phyloP scores from a whole-genome alignment of 2,888 invertebrate species.

The Metellina segmentata region DNA sequence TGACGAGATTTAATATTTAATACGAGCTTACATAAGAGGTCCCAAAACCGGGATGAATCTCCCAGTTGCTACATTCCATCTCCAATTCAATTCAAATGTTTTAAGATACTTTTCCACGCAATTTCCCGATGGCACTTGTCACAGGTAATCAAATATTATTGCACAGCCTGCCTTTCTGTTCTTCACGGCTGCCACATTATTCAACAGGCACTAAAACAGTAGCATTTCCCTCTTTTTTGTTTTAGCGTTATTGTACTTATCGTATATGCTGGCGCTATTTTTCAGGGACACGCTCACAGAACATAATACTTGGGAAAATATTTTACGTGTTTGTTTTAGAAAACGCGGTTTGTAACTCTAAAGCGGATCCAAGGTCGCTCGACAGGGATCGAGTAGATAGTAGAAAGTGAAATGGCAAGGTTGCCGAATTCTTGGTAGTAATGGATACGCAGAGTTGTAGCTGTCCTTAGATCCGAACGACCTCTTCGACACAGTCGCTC shows the following conservation, averaged over 20 bases:
- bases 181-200: neutral
- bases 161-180: no score
- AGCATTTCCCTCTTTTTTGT: constrained; percentile 18
- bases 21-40: no score
- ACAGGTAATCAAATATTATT: no score
- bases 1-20: no score
- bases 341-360: constrained; percentile 40
- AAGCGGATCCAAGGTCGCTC: constrained; percentile 28
- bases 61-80: no score
- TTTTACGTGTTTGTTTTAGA: constrained; percentile 38
- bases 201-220: constrained; percentile 13
- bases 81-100: no score
- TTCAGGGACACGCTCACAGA: constrained; percentile 26
- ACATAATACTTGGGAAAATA: constrained; percentile 44
- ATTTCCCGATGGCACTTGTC: no score
- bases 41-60: no score
- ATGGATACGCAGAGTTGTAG: constrained; percentile 20
- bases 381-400: constrained; percentile 17
- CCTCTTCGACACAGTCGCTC: neutral
- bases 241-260: constrained; percentile 28
- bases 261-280: neutral
- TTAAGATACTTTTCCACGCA: no score
- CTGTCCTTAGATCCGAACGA: neutral
- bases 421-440: constrained; percentile 32
- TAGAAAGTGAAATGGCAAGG: constrained; percentile 26